Evolutionary conservation across 2,797 vertebrate genomes (phyloP).

Genomic region (Pangasius mekongensis): DNA sequence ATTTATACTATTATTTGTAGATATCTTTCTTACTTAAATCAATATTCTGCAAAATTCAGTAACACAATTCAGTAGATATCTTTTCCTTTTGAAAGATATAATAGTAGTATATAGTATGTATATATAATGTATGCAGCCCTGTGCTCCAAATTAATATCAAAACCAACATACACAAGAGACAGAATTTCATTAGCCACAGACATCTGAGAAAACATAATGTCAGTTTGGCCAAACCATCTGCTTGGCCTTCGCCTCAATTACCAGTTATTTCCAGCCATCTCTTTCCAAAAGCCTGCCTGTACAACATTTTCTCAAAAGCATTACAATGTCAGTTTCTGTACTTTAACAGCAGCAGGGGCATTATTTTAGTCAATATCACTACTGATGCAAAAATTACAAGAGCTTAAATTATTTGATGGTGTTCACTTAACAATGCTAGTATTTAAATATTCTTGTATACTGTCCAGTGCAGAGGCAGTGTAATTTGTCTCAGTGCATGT

Average conservation of each 20-base stretch:
- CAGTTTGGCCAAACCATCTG: conserved; percentile 16
- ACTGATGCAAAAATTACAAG: neutral
- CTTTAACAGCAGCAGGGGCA: neutral
- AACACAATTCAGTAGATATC: neutral
- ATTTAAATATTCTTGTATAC: neutral
- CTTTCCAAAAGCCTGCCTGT: neutral
- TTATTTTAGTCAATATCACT: neutral
- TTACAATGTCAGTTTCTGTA: neutral
- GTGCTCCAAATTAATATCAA: neutral
- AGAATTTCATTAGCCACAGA: conserved; percentile 6
- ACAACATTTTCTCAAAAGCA: conserved; percentile 2
- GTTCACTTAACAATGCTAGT: no score
- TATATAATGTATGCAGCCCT: neutral
- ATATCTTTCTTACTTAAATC: no score
- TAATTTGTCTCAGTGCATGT: neutral
- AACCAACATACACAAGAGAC: neutral
- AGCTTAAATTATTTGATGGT: neutral
- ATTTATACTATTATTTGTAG: neutral
- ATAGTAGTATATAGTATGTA: neutral
- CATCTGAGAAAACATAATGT: neutral
- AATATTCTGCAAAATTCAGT: neutral
- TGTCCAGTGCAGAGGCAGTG: neutral
- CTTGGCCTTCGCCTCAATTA: conserved; percentile 26
- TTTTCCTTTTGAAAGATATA: no score
- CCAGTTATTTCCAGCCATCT: conserved; percentile 17